Evolutionary conservation across 2,888 invertebrate genomes (phyloP), one percentile per base, ranked within the genome.

Genomic region (Congeria kusceri): DNA sequence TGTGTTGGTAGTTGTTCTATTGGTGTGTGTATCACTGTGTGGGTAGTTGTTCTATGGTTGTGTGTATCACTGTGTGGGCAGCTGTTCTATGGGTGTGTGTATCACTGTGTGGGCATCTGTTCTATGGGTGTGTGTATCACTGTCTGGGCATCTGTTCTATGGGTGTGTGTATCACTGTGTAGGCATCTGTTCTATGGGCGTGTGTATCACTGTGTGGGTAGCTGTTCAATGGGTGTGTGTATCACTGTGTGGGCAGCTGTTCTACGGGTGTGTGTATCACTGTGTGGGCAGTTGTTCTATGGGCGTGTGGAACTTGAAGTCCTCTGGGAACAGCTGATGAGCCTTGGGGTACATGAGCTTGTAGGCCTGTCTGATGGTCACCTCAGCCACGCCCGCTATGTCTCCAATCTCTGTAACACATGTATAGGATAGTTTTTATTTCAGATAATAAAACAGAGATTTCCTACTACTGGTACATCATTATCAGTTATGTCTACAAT

Each of bases 301-400:
- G 0, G 98, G 97, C 11, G 97, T 98, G 18, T 96, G 96, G 92
- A 99, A 99, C 94, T 97, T 97, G 94, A 99, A 99, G 94, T 99
- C 99, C 87, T 97, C 96, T 0, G 99, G 99, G 94, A 99, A 99
- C 0, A 99, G 95, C 90, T 97, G 96, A 1, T 95, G 95, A 0
- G 99, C 99, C 91, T 96, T 96, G 0, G 98, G 98, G 92, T 98
- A 97, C 98, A 99, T 98, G 46, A 98, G 95, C 93, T 99, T 99
- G 94, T 99, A 99, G 0, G 98, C 98, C 92, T 99, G 98, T 32
- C 98, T 95, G 87, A 99, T 99, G 0, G 99, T 99, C 18, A 98
- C 98, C 93, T 99, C 99, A 3, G 99, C 99, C 0, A 98, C 99
- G 47, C 99, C 99, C 46, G 99, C 98, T 87, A 99, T 98, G 91